Evolutionary conservation across 2,797 vertebrate species (phyloP).

Genomic region (Scolopax bukidnonensis): DNA sequence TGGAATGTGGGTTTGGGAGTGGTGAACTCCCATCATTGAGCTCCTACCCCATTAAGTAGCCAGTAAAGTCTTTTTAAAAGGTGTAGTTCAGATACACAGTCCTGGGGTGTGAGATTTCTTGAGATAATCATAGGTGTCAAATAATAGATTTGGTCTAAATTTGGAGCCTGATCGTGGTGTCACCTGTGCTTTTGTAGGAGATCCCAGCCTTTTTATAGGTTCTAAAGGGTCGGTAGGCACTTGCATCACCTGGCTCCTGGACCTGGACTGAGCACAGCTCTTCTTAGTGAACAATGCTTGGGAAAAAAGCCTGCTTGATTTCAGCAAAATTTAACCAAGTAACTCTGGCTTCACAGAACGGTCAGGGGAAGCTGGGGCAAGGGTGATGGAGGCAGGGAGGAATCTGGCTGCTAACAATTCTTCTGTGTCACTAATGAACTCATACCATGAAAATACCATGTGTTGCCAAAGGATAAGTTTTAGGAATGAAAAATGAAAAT

Average conservation of each 20-base stretch:
- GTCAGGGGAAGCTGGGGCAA: background rate
- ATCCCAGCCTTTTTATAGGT: background rate
- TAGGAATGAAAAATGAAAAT: background rate
- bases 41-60: background rate
- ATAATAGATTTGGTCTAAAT: background rate
- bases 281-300: background rate
- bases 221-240: background rate
- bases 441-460: background rate
- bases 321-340: background rate
- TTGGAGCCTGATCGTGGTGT: background rate
- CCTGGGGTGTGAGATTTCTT: background rate
- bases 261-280: background rate
- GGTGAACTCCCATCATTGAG: background rate
- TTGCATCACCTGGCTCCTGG: fast-evolving
- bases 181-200: background rate
- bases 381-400: too few species aligned
- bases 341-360: background rate
- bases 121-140: background rate
- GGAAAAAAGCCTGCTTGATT: background rate
- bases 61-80: background rate
- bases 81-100: background rate
- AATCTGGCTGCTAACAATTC: background rate
- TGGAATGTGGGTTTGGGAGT: background rate
- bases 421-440: background rate
- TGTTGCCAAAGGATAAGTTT: background rate